Evolutionary conservation across 2,797 vertebrate genomes (phyloP).

Genomic region (Urophycis tenuis): DNA sequence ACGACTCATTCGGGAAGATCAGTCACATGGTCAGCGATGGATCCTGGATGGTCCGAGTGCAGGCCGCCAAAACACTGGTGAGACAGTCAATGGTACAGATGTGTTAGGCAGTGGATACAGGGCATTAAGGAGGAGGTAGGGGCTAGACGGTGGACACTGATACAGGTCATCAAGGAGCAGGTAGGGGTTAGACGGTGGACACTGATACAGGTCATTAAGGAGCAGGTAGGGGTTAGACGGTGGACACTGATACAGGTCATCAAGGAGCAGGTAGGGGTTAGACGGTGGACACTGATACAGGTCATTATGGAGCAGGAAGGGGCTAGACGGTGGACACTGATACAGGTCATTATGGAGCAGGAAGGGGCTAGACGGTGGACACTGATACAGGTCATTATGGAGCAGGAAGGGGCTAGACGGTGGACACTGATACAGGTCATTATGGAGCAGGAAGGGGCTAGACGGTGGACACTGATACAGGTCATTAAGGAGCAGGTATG

Average conservation of each 20-base stretch:
- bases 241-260: not conserved
- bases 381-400: not conserved
- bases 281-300: not conserved
- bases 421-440: not conserved
- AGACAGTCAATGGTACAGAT: conserved; percentile 35
- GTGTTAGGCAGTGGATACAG: not conserved
- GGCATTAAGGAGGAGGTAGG: not conserved
- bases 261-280: not conserved
- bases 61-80: conserved; percentile 92
- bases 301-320: not conserved
- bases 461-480: not conserved
- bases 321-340: not conserved
- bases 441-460: not conserved
- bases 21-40: conserved; percentile 98
- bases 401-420: not conserved
- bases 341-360: not conserved
- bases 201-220: not conserved
- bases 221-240: not conserved
- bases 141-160: not conserved
- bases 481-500: not conserved
- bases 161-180: not conserved
- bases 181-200: not conserved
- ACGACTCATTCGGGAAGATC: conserved; percentile 95
- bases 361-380: not conserved
- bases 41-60: conserved; percentile 94